Evolutionary conservation across 1,140 invertebrate species (phyloP).

Genomic region (fruit fly (Drosophila melanogaster)): Release_6_plus_ISO1_MT NT_033777.3:6281001-6281500

Average conservation of each 20-base stretch:
- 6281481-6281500: slow-evolving; percentile 91
- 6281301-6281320: not conserved
- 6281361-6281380: not conserved
- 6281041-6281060: slow-evolving; percentile 68
- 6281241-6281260: not conserved
- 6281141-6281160: slow-evolving; percentile 64
- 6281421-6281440: slow-evolving; percentile 93
- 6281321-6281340: not conserved
- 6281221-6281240: slow-evolving; percentile 1
- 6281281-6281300: not conserved
- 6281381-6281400: slow-evolving; percentile 87
- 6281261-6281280: not conserved
- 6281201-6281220: not conserved
- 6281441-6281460: slow-evolving; percentile 90
- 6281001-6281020: slow-evolving; percentile 68
- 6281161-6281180: slow-evolving; percentile 17
- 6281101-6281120: slow-evolving; percentile 48
- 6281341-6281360: not conserved
- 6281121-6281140: slow-evolving; percentile 61
- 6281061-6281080: slow-evolving; percentile 18
- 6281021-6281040: slow-evolving; percentile 62
- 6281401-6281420: slow-evolving; percentile 93
- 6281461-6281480: slow-evolving; percentile 90
- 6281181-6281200: not conserved
- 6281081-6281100: not conserved